These are phyloP conservation scores for Caenorhabditis sp. DNA, from an alignment of 2,888 invertebrate genomes.

Conservation along the genomic window DNA sequence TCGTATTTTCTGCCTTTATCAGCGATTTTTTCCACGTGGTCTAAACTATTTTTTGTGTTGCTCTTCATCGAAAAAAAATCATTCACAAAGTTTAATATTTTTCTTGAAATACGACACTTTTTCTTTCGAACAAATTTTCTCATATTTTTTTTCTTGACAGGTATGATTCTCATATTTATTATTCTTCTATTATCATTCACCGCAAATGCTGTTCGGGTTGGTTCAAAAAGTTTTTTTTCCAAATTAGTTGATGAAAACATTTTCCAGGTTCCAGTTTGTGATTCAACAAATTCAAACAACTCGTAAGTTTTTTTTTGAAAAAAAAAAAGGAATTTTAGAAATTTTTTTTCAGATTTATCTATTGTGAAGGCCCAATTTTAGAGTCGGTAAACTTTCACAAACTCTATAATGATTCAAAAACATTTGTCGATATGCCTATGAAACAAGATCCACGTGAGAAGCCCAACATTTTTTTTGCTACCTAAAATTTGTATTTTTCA, in stretches of 20 bases:
- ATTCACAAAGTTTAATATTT: background rate
- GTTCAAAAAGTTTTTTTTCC: background rate
- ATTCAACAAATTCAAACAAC: slow-evolving; percentile 47
- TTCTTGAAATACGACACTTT: background rate
- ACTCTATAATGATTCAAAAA: slow-evolving; percentile 66
- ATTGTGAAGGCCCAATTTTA: slow-evolving; percentile 60
- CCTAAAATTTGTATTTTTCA: slow-evolving; percentile 6
- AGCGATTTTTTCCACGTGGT: no score
- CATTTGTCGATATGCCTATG: slow-evolving; percentile 68
- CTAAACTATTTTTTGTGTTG: no score
- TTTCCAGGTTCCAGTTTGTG: slow-evolving; percentile 44
- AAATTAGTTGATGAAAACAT: background rate
- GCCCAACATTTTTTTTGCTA: background rate
- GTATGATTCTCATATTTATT: background rate
- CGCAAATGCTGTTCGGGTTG: background rate
- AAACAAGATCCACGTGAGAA: slow-evolving; percentile 47
- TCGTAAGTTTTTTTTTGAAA: slow-evolving; percentile 31
- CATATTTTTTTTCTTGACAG: background rate
- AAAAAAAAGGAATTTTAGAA: background rate
- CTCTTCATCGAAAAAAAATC: no score
- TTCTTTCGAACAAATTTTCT: background rate
- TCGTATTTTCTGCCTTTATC: no score
- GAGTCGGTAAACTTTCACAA: slow-evolving; percentile 60
- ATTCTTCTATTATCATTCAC: background rate
- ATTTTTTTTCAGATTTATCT: slow-evolving; percentile 51